A percentile compares a stretch with the other conserved stretches of the same genome.
These are phyloP conservation scores for Phrynocephalus guinanensis DNA, from an alignment of 2,797 vertebrate species.

Conservation along the genomic window DNA sequence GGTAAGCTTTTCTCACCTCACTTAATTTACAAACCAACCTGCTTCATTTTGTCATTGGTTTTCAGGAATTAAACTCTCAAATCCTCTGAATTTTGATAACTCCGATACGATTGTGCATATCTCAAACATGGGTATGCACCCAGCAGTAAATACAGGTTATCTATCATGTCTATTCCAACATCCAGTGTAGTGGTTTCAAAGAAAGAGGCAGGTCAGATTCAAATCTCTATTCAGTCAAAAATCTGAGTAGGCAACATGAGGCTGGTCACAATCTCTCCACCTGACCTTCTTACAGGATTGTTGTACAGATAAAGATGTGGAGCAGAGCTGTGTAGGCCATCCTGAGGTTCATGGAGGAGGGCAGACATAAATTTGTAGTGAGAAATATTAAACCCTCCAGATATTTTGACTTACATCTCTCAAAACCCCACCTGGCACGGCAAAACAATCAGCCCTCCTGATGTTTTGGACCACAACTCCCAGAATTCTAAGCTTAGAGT, in stretches of 20 bases:
- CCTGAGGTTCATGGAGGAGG: background rate
- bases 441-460: background rate
- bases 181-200: background rate
- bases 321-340: background rate
- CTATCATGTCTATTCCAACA: too few species aligned
- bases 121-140: too few species aligned
- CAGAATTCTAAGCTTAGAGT: too few species aligned
- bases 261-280: background rate
- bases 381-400: background rate
- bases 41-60: too few species aligned
- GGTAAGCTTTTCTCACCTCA: too few species aligned
- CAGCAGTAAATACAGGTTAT: too few species aligned
- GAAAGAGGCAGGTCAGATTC: background rate
- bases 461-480: too few species aligned
- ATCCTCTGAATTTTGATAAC: too few species aligned
- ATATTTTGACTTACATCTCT: background rate
- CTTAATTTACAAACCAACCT: too few species aligned
- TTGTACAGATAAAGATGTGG: background rate
- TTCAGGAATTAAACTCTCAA: too few species aligned
- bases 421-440: background rate
- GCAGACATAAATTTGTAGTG: background rate
- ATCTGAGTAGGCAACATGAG: background rate
- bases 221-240: background rate
- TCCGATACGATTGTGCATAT: too few species aligned
- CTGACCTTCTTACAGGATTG: background rate